Percentiles rank a stretch among this genome's conserved stretches.
Conservation (phyloP, 2,113 vertebrate genomes). For the Phoenicopterus ruber region DNA sequence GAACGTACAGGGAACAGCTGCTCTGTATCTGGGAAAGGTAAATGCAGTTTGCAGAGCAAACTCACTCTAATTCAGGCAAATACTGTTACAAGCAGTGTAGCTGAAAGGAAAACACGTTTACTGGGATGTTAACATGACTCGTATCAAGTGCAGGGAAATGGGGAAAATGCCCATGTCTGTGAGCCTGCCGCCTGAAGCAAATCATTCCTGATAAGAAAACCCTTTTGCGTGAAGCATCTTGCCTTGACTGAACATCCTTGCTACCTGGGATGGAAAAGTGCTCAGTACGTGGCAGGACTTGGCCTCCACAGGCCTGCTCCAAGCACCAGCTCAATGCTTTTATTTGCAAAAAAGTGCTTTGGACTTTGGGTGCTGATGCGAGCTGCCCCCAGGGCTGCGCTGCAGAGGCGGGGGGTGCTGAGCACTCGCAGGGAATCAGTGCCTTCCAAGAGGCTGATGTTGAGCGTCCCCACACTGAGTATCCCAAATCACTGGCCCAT, state of each 20-base stretch:
- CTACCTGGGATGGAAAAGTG: not conserved
- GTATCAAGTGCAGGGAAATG: not conserved
- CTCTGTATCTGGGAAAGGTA: constrained; percentile 60
- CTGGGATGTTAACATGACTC: constrained; percentile 31
- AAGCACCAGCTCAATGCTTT: not conserved
- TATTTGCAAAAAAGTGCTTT: not conserved
- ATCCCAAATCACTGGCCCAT: rapidly evolving
- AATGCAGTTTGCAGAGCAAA: constrained; percentile 77
- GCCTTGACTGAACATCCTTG: not conserved
- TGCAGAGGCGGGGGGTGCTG: rapidly evolving
- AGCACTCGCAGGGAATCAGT: not conserved
- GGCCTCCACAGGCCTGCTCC: not conserved
- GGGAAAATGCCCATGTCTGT: not conserved
- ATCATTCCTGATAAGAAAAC: not conserved
- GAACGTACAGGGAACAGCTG: constrained; percentile 72
- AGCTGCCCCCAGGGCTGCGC: not conserved
- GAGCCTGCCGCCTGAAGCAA: not conserved
- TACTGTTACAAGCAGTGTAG: constrained; percentile 63
- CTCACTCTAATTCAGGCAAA: constrained; percentile 76
- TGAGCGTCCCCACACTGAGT: not conserved
- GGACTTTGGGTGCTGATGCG: not conserved
- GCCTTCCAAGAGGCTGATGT: not conserved
- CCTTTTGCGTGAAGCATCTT: not conserved
- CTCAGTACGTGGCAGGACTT: not conserved
- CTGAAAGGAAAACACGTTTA: constrained; percentile 61